These are phyloP conservation scores for Anguilla rostrata DNA, from an alignment of 2,113 vertebrate species.

Conservation along the genomic window DNA sequence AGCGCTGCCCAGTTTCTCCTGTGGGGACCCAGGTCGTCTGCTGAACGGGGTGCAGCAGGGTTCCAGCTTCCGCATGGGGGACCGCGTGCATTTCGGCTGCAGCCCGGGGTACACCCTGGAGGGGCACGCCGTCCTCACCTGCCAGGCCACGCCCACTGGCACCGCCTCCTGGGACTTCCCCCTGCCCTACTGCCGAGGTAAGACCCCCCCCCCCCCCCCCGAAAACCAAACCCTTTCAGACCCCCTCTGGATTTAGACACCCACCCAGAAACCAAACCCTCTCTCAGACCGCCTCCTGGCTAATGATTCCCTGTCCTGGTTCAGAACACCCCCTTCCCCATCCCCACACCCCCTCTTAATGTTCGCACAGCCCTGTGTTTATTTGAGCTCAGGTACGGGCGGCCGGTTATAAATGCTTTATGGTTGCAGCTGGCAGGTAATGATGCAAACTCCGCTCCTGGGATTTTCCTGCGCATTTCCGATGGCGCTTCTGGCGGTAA, in stretches of 20 bases:
- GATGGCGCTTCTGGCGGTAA: too few species aligned
- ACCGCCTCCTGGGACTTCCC: constrained; percentile 96
- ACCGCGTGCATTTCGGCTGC: constrained; percentile 89
- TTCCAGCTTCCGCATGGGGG: constrained; percentile 87
- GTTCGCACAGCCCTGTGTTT: too few species aligned
- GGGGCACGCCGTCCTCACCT: constrained; percentile 87
- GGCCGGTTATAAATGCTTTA: too few species aligned
- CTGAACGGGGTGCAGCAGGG: constrained; percentile 90
- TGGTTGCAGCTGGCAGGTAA: too few species aligned
- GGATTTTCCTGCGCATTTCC: too few species aligned
- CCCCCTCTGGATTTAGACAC: neutral
- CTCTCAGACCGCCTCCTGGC: neutral
- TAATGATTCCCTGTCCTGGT: too few species aligned
- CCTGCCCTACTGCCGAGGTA: constrained; percentile 94
- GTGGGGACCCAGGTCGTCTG: constrained; percentile 94
- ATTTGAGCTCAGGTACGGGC: too few species aligned
- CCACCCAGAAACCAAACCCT: neutral
- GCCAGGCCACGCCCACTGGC: constrained; percentile 83
- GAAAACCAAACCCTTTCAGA: neutral
- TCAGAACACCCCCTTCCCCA: too few species aligned
- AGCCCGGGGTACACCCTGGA: constrained; percentile 86
- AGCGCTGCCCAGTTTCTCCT: constrained; percentile 92
- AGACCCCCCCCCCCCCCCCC: constrained; percentile 22
- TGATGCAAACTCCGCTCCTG: too few species aligned
- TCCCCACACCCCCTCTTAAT: too few species aligned